Percentiles rank a stretch among this genome's conserved stretches.
These are phyloP conservation scores for Eurois occulta DNA, from an alignment of 2,888 invertebrate species.

Conservation along the genomic window DNA sequence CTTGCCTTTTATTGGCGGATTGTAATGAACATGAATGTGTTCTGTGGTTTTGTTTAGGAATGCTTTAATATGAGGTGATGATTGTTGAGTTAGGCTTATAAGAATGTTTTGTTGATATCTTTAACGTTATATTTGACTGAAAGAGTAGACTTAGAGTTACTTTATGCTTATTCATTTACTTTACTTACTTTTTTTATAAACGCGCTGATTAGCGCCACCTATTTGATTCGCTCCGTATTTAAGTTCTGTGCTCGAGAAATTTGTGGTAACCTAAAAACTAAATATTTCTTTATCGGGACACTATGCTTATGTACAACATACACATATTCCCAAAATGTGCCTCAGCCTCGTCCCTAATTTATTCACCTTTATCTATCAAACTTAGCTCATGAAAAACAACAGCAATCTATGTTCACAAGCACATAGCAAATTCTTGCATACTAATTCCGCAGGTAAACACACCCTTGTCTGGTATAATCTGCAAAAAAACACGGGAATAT, in stretches of 20 bases:
- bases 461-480: constrained; percentile 79
- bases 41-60: constrained; percentile 37
- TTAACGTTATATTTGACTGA: neutral
- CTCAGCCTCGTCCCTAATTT: neutral
- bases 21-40: constrained; percentile 50
- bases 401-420: neutral
- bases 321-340: neutral
- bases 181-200: neutral
- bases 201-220: neutral
- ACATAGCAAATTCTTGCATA: constrained; percentile 52
- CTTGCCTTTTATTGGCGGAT: constrained; percentile 57
- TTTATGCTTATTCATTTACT: neutral
- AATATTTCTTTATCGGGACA: too few relatives aligned
- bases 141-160: too few relatives aligned
- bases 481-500: constrained; percentile 81
- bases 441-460: constrained; percentile 77
- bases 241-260: neutral
- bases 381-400: constrained; percentile 5
- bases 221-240: neutral
- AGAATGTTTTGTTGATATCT: neutral
- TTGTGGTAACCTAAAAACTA: neutral
- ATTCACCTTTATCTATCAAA: neutral
- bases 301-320: neutral
- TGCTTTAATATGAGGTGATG: constrained; percentile 11
- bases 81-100: neutral